phyloP scores from a whole-genome alignment of 2,888 invertebrate genomes.

The Drosophila rellima region DNA sequence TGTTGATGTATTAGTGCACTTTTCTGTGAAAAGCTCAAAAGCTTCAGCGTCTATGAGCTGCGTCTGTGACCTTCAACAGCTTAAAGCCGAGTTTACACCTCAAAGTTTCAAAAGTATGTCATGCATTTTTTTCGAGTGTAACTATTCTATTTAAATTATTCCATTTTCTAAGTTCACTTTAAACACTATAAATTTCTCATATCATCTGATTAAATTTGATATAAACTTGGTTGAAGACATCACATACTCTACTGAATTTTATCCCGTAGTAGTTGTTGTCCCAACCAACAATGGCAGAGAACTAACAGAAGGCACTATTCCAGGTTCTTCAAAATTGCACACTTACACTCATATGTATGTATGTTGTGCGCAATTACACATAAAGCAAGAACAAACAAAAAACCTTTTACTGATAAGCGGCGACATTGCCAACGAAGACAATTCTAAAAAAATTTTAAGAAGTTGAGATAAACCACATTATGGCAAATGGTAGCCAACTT shows the following conservation, averaged over 20 bases:
- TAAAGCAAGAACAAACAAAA: constrained; percentile 49
- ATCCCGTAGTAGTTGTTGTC: background rate
- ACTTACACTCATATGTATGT: constrained; percentile 5
- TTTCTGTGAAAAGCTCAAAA: constrained; percentile 2
- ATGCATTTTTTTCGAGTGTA: background rate
- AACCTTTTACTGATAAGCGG: constrained; percentile 49
- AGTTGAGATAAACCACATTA: constrained; percentile 33
- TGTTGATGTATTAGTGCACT: background rate
- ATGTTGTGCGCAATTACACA: constrained; percentile 28
- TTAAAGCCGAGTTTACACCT: background rate
- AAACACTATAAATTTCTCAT: no score
- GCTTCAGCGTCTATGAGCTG: background rate
- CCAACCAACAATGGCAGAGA: background rate
- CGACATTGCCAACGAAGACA: constrained; percentile 26
- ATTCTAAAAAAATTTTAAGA: constrained; percentile 2
- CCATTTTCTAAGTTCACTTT: background rate
- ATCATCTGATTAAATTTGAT: no score
- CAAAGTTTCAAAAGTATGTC: constrained; percentile 1
- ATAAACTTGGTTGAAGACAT: background rate
- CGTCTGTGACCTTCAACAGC: constrained; percentile 4
- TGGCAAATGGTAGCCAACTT: constrained; percentile 23
- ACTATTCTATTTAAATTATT: background rate
- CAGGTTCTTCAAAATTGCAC: constrained; percentile 11
- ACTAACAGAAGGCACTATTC: constrained; percentile 19
- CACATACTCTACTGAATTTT: background rate